phyloP scores from a whole-genome alignment of 2,797 vertebrate species.

The Sus cebifrons region DNA sequence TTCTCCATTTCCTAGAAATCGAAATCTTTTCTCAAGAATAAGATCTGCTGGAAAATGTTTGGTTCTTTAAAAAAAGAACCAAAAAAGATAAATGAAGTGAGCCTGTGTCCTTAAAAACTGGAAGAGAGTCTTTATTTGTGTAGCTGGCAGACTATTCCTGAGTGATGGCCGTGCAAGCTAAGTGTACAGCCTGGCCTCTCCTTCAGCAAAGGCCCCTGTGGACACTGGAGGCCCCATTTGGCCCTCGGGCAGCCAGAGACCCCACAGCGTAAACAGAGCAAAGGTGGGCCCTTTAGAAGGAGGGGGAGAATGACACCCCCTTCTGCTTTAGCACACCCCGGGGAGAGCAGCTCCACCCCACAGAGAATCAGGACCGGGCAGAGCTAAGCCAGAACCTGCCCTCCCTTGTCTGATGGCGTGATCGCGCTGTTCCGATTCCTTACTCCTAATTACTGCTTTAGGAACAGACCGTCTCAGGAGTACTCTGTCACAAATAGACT shows the following conservation, averaged over 20 bases:
- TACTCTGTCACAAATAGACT: slow-evolving; percentile 13
- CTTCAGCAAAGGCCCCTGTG: not conserved
- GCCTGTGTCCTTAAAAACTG: not conserved
- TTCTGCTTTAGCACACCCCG: not conserved
- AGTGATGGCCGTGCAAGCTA: not conserved
- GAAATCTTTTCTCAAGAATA: slow-evolving; percentile 8
- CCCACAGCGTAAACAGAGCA: not conserved
- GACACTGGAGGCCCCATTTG: not conserved
- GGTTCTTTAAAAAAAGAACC: not conserved
- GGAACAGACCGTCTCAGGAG: slow-evolving; percentile 19
- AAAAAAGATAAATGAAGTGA: not conserved
- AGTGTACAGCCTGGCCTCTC: not conserved
- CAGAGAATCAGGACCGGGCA: not conserved
- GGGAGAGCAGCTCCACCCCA: not conserved
- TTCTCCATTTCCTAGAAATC: not conserved
- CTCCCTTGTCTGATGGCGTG: not conserved
- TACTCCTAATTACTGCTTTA: not conserved
- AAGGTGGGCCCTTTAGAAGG: no score
- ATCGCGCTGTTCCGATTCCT: not conserved
- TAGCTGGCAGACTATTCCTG: not conserved
- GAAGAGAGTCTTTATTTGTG: not conserved
- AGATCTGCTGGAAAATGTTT: not conserved
- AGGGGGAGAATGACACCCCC: not conserved
- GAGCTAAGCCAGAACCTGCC: not conserved
- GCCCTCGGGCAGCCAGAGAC: not conserved